Percentiles rank a stretch among this genome's conserved stretches.
These are phyloP conservation scores for Stegodyphus mimosarum DNA, from an alignment of 1,140 invertebrate genomes.

Conservation along the genomic window DNA sequence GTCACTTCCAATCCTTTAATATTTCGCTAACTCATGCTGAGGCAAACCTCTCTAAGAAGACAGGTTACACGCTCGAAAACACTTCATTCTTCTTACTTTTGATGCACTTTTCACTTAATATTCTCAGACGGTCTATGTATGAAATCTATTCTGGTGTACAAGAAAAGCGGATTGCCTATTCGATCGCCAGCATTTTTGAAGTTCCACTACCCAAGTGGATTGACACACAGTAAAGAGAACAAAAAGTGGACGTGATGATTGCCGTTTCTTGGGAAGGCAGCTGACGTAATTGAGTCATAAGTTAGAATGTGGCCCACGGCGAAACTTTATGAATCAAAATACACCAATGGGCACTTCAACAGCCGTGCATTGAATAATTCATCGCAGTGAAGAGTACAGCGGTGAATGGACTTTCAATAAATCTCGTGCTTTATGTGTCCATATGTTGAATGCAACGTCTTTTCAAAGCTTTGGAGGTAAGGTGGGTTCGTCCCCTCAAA, in stretches of 20 bases:
- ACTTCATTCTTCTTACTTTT: background rate
- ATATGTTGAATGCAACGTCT: background rate
- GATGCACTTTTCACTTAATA: background rate
- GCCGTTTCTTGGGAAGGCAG: background rate
- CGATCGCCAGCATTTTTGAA: background rate
- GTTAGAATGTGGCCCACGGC: constrained; percentile 16
- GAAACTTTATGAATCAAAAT: constrained; percentile 18
- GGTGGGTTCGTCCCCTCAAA: background rate
- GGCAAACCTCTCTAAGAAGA: too few relatives aligned
- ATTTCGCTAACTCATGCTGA: too few relatives aligned
- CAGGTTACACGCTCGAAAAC: background rate
- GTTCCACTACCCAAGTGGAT: background rate
- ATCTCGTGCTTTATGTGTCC: constrained; percentile 14
- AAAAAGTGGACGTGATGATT: background rate
- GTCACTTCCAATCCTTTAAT: too few relatives aligned
- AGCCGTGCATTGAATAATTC: constrained; percentile 46
- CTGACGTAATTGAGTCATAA: constrained; percentile 46
- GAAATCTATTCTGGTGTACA: background rate
- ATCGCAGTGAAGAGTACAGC: constrained; percentile 2
- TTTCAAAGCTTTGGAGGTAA: background rate
- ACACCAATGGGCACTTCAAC: constrained; percentile 36
- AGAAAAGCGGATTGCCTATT: background rate
- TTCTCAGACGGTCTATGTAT: background rate
- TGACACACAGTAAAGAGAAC: background rate
- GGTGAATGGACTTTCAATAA: constrained; percentile 49